These are phyloP conservation scores for Alethe diademata DNA, from an alignment of 2,113 vertebrate genomes.

Conservation along the genomic window DNA sequence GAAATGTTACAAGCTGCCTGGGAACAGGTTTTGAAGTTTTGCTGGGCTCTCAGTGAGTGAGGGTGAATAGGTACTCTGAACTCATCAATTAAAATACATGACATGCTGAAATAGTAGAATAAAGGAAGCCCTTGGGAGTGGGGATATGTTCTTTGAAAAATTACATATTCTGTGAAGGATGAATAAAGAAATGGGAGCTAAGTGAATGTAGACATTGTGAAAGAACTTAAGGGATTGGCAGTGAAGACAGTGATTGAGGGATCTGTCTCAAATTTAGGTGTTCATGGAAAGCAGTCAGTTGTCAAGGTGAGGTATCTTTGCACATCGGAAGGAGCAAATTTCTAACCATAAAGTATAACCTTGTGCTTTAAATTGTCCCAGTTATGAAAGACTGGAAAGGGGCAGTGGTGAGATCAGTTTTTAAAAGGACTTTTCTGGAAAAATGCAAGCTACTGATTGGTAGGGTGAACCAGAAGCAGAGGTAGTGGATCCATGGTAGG, in stretches of 20 bases:
- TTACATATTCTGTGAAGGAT: background rate
- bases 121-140: background rate
- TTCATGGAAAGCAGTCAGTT: background rate
- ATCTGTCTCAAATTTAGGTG: background rate
- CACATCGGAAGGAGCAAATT: background rate
- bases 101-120: background rate
- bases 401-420: background rate
- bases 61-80: background rate
- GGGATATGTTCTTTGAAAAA: background rate
- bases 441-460: background rate
- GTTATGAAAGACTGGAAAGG: background rate
- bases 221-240: background rate
- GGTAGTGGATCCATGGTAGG: fast-evolving
- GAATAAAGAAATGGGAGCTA: background rate
- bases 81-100: background rate
- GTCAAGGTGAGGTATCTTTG: background rate
- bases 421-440: background rate
- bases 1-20: background rate
- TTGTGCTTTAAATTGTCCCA: background rate
- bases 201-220: background rate
- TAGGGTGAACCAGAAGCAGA: background rate
- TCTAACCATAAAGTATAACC: background rate
- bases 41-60: background rate
- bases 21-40: background rate
- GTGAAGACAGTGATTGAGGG: background rate